Percentiles rank a stretch among this genome's conserved stretches.
These are phyloP conservation scores for Agrochola litura DNA, from an alignment of 2,888 invertebrate genomes.

Conservation along the genomic window DNA sequence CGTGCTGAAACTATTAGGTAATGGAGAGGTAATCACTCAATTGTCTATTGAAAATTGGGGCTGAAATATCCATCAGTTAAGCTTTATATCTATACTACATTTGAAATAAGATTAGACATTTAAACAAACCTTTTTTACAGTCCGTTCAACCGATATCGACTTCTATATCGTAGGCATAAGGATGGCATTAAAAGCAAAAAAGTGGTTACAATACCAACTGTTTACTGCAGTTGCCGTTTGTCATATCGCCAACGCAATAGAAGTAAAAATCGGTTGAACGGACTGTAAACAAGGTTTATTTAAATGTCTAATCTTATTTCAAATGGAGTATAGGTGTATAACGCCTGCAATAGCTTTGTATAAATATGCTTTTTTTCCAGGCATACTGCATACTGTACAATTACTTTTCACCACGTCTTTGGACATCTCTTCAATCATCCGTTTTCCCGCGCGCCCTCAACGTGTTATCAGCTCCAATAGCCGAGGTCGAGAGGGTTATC, in stretches of 20 bases:
- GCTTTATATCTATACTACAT: not conserved
- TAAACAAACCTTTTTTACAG: too few relatives aligned
- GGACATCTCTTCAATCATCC: constrained; percentile 22
- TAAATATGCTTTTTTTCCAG: not conserved
- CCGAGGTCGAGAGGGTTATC: constrained; percentile 76
- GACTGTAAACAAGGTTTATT: too few relatives aligned
- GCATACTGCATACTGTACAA: too few relatives aligned
- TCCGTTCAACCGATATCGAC: too few relatives aligned
- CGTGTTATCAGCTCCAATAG: constrained; percentile 71
- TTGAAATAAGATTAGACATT: too few relatives aligned
- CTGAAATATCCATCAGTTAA: not conserved
- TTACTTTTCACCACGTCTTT: constrained; percentile 18
- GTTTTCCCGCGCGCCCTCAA: constrained; percentile 53
- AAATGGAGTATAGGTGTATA: not conserved
- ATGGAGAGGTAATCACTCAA: not conserved
- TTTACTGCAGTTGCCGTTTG: too few relatives aligned
- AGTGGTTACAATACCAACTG: too few relatives aligned
- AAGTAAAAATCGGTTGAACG: too few relatives aligned
- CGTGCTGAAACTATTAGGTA: not conserved
- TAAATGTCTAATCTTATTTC: too few relatives aligned
- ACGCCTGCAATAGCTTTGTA: not conserved
- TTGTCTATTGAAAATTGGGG: not conserved
- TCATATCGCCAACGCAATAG: too few relatives aligned
- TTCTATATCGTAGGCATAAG: too few relatives aligned
- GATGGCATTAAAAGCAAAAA: too few relatives aligned